phyloP scores from a whole-genome alignment of 2,888 invertebrate genomes.

The Caenorhabditis virilis region DNA sequence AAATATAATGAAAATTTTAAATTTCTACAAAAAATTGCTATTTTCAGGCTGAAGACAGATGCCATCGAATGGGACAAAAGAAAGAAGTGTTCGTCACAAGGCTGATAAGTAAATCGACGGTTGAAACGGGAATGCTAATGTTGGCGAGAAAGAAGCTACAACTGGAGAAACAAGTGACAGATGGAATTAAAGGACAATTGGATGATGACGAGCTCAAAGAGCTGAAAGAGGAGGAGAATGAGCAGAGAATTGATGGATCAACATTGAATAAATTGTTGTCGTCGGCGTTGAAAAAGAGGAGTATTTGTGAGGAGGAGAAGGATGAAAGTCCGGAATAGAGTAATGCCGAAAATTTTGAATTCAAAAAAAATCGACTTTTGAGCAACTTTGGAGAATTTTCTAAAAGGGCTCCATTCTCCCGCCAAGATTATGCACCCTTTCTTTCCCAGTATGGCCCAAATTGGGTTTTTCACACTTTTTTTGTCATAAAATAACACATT shows the following conservation, averaged over 20 bases:
- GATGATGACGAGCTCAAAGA: constrained; percentile 33
- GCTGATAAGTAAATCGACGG: constrained; percentile 78
- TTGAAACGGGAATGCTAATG: constrained; percentile 80
- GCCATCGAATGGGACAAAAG: constrained; percentile 63
- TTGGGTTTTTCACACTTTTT: too few species aligned
- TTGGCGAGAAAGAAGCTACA: constrained; percentile 88
- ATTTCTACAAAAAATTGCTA: too few species aligned
- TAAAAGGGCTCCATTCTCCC: too few species aligned
- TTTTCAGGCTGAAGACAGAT: constrained; percentile 81
- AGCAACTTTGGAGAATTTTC: too few species aligned
- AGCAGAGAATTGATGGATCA: constrained; percentile 23
- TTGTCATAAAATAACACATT: too few species aligned
- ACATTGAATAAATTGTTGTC: constrained; percentile 33
- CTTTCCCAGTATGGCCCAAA: too few species aligned
- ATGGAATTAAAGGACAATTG: constrained; percentile 49
- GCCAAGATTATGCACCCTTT: too few species aligned
- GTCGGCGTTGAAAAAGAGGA: constrained; percentile 27
- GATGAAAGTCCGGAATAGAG: too few species aligned
- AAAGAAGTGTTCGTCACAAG: constrained; percentile 80
- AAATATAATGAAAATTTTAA: too few species aligned
- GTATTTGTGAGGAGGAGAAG: constrained; percentile 4
- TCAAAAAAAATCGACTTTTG: too few species aligned
- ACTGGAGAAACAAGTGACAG: constrained; percentile 84
- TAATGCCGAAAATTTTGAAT: too few species aligned
- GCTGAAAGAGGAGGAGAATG: constrained; percentile 29